These are phyloP conservation scores for Vicugna pacos DNA, from an alignment of 2,113 vertebrate genomes.

Conservation along the genomic window DNA sequence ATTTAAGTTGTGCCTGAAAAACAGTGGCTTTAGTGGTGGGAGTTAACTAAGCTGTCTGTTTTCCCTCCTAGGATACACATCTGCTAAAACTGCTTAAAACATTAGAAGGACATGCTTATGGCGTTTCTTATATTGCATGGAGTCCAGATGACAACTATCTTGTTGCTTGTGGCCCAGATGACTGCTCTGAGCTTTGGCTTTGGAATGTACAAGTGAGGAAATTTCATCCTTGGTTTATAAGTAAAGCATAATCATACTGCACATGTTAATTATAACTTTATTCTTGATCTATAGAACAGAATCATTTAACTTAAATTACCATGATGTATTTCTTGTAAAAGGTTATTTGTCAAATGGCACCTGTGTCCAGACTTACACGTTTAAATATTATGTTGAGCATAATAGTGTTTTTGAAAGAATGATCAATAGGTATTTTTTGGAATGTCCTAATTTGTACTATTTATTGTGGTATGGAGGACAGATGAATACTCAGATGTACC, in stretches of 20 bases:
- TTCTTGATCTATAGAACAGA: not conserved
- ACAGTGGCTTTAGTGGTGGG: not conserved
- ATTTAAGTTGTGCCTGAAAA: not conserved
- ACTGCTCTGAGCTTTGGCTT: constrained; percentile 99
- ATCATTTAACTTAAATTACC: not conserved
- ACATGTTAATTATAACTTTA: not conserved
- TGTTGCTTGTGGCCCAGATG: constrained; percentile 98
- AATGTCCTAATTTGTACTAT: not conserved
- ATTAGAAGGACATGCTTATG: constrained; percentile 97
- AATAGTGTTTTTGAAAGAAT: constrained; percentile 33
- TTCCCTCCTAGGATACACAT: constrained; percentile 92
- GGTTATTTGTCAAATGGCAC: not conserved
- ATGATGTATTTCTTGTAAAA: not conserved
- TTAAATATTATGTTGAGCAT: not conserved
- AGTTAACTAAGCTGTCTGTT: constrained; percentile 49
- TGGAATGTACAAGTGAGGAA: constrained; percentile 96
- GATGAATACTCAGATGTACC: not conserved
- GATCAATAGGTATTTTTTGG: not conserved
- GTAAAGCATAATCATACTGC: not conserved
- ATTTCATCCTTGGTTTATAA: constrained; percentile 4
- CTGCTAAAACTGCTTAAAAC: constrained; percentile 96
- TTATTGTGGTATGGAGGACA: not conserved
- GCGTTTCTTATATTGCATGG: constrained; percentile 99
- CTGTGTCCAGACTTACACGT: not conserved
- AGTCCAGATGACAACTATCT: constrained; percentile 97